Percentiles rank a stretch among this genome's conserved stretches.
phyloP scores from a whole-genome alignment of 2,797 vertebrate species.

The Limosa lapponica region DNA sequence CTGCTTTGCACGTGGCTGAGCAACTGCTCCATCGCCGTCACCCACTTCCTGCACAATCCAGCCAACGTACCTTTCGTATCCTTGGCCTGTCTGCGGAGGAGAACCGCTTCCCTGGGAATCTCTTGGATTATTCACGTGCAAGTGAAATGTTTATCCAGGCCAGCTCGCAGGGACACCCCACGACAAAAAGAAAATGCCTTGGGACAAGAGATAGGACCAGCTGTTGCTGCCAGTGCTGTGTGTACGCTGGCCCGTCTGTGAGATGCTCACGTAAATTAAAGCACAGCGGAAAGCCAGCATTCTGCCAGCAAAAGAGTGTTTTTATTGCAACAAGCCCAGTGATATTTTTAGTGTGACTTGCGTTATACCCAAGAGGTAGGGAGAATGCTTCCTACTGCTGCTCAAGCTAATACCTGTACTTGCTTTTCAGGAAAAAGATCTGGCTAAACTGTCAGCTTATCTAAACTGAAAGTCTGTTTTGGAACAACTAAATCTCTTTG shows the following conservation, averaged over 20 bases:
- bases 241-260: not conserved
- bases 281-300: not conserved
- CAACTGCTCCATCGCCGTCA: constrained; percentile 97
- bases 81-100: constrained; percentile 67
- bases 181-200: accelerated
- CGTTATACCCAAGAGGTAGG: accelerated
- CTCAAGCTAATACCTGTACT: not conserved
- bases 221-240: not conserved
- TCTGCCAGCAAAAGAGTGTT: not conserved
- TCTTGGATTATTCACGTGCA: accelerated
- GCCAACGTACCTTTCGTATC: constrained; percentile 99
- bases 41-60: constrained; percentile 97
- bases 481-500: not conserved
- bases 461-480: not conserved
- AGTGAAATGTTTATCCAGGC: not conserved
- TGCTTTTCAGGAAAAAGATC: not conserved
- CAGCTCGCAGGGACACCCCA: not conserved
- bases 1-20: constrained; percentile 97
- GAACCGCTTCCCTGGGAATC: accelerated
- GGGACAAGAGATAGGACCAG: not conserved
- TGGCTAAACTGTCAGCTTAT: not conserved
- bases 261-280: accelerated
- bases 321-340: not conserved
- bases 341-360: not conserved
- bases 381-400: not conserved